Evolutionary conservation across 2,888 invertebrate species (phyloP).

Genomic region (Furcula furcula): DNA sequence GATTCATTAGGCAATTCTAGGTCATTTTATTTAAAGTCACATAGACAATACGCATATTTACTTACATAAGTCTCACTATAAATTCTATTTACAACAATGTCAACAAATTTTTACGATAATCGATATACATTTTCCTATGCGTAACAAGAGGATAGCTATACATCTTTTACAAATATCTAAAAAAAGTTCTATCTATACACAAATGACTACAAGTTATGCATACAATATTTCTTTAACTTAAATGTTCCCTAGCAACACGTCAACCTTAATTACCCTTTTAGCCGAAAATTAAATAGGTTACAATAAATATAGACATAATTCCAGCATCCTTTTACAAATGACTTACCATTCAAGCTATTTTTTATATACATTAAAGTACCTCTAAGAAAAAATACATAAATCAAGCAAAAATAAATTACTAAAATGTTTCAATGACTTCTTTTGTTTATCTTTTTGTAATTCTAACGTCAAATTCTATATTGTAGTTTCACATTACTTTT

Average conservation of each 20-base stretch:
- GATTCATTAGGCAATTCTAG: not conserved
- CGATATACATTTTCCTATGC: conserved; percentile 42
- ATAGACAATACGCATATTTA: conserved; percentile 38
- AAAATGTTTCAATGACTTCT: too few species aligned
- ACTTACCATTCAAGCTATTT: too few species aligned
- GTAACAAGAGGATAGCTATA: conserved; percentile 51
- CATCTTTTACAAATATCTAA: conserved; percentile 38
- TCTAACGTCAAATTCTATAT: too few species aligned
- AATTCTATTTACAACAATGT: conserved; percentile 71
- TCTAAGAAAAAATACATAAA: too few species aligned
- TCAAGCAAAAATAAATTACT: too few species aligned
- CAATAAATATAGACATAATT: too few species aligned
- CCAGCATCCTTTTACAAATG: too few species aligned
- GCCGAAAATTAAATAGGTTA: conserved; percentile 38
- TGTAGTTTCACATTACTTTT: too few species aligned
- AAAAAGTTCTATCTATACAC: conserved; percentile 34
- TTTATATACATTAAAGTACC: too few species aligned
- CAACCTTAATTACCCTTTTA: conserved; percentile 42
- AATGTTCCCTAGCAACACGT: conserved; percentile 51
- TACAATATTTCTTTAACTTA: conserved; percentile 31
- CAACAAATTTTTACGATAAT: conserved; percentile 52
- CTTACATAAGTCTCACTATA: conserved; percentile 54
- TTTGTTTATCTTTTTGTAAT: too few species aligned
- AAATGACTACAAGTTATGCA: conserved; percentile 29
- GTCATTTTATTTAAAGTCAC: conserved; percentile 8